Conservation (phyloP, 2,888 invertebrate species). For the Pecten maximus region DNA sequence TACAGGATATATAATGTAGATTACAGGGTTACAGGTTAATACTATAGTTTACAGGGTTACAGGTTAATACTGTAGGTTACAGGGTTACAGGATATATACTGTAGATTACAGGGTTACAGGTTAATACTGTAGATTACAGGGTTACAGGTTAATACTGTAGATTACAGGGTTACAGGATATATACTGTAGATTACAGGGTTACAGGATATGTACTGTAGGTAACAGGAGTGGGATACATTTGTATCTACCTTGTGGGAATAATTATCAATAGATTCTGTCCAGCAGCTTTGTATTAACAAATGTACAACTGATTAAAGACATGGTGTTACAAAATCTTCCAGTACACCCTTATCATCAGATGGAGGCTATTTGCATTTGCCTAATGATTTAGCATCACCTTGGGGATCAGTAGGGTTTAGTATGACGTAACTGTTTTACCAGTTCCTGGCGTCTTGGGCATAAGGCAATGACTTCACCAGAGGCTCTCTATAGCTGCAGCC, state of each 20-base stretch:
- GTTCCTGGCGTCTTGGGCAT: background rate
- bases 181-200: constrained; percentile 2
- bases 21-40: background rate
- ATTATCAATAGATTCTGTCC: background rate
- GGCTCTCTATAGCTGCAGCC: background rate
- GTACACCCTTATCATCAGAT: background rate
- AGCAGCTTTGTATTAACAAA: background rate
- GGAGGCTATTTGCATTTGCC: background rate
- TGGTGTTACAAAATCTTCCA: background rate
- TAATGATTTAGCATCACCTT: background rate
- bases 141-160: background rate
- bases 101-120: background rate
- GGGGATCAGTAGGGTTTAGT: background rate
- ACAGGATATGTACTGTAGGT: background rate
- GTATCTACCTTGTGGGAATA: background rate
- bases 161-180: background rate
- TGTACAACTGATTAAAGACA: background rate
- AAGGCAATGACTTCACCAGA: background rate
- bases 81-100: background rate
- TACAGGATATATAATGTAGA: background rate
- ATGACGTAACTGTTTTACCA: background rate
- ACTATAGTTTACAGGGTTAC: background rate
- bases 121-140: background rate
- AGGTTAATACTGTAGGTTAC: background rate
- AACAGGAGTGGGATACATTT: background rate